Conservation (phyloP, 1,140 invertebrate genomes). For the Formica exsecta region DNA sequence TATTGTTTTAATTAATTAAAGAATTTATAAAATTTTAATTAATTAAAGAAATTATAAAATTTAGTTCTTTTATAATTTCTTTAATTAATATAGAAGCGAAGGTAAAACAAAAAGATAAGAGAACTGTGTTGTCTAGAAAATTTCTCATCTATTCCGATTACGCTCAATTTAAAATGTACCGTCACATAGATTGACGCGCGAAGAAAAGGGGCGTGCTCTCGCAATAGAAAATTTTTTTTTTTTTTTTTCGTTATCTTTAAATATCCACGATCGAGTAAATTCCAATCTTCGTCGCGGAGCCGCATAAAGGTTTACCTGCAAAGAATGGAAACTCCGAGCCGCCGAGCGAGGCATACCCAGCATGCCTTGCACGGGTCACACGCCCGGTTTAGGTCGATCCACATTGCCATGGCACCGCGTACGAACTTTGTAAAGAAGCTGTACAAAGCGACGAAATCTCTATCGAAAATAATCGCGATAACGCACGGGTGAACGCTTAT, state of each 20-base stretch:
- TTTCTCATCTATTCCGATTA: not conserved
- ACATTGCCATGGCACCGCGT: slow-evolving; percentile 21
- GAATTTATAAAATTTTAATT: too few species aligned
- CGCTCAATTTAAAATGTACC: not conserved
- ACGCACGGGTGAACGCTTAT: slow-evolving; percentile 60
- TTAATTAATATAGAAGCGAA: too few species aligned
- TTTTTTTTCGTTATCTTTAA: not conserved
- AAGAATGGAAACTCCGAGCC: slow-evolving; percentile 46
- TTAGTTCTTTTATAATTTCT: too few species aligned
- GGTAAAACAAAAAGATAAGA: not conserved
- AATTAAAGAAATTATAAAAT: too few species aligned
- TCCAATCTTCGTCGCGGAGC: not conserved
- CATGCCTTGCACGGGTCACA: slow-evolving; percentile 67
- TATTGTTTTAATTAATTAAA: too few species aligned
- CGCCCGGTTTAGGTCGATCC: slow-evolving; percentile 58
- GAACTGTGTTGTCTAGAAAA: not conserved
- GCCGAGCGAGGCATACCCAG: slow-evolving; percentile 57
- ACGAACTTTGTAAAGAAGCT: too few species aligned
- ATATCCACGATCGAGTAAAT: not conserved
- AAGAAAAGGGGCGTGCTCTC: not conserved
- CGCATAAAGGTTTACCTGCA: slow-evolving; percentile 67
- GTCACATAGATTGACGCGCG: not conserved
- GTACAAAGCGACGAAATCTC: not conserved
- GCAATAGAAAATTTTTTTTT: not conserved
- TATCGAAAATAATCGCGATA: slow-evolving; percentile 9